These are phyloP conservation scores for Homarus gammarus DNA, from an alignment of 2,888 invertebrate species.

Conservation along the genomic window DNA sequence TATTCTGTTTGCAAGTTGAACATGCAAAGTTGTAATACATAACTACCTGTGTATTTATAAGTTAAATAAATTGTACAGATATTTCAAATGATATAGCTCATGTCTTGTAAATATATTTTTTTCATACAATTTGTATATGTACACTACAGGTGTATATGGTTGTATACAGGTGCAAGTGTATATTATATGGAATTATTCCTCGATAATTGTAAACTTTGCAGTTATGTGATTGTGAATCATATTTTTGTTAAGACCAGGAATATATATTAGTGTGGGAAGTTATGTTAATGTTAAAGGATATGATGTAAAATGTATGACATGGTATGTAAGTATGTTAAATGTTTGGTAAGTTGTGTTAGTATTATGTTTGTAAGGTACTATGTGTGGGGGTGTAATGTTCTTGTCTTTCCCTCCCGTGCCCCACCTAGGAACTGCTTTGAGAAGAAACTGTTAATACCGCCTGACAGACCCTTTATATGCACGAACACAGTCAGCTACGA, in stretches of 20 bases:
- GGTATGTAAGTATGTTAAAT: constrained; percentile 33
- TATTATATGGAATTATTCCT: no score
- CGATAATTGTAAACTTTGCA: no score
- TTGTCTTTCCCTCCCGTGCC: constrained; percentile 66
- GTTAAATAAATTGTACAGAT: no score
- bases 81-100: no score
- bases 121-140: not conserved
- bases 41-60: no score
- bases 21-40: no score
- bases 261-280: constrained; percentile 28
- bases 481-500: constrained; percentile 42
- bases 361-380: constrained; percentile 51
- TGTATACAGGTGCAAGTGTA: not conserved
- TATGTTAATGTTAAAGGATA: constrained; percentile 13
- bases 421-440: constrained; percentile 62
- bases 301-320: not conserved
- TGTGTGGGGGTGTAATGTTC: constrained; percentile 66
- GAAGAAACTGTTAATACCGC: constrained; percentile 47
- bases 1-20: no score
- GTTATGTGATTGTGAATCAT: not conserved
- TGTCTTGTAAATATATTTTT: no score
- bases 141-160: not conserved
- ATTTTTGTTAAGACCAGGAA: not conserved
- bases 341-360: constrained; percentile 43
- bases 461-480: constrained; percentile 57